phyloP scores from a whole-genome alignment of 2,888 invertebrate genomes.

The Tanytarsus gracilentus region DNA sequence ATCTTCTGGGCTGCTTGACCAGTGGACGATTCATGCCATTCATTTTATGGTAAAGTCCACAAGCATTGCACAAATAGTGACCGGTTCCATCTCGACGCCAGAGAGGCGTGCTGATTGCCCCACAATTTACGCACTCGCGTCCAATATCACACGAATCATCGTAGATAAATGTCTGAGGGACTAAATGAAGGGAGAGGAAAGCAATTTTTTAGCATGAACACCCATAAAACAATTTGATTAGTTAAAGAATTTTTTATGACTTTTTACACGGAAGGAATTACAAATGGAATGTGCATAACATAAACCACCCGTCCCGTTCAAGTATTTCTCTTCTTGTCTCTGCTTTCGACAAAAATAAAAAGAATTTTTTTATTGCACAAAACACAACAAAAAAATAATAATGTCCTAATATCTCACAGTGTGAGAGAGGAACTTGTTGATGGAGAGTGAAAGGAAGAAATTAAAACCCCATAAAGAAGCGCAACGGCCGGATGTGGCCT shows the following conservation, averaged over 20 bases:
- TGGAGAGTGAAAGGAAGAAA: too few relatives aligned
- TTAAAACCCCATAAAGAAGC: too few relatives aligned
- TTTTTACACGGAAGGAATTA: constrained; percentile 4
- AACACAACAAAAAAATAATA: constrained; percentile 5
- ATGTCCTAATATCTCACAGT: background rate
- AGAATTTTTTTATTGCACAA: too few relatives aligned
- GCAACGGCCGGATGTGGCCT: constrained; percentile 20
- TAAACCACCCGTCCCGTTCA: constrained; percentile 28
- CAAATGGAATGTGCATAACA: background rate
- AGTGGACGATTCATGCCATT: constrained; percentile 89
- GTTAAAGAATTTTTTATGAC: background rate
- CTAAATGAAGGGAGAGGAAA: constrained; percentile 4
- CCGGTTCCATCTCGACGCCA: constrained; percentile 99
- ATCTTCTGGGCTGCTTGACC: constrained; percentile 82
- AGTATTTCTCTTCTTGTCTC: constrained; percentile 5
- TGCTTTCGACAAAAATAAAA: constrained; percentile 1
- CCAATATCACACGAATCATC: constrained; percentile 62
- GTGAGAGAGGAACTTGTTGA: background rate
- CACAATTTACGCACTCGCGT: constrained; percentile 97
- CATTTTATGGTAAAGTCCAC: constrained; percentile 97
- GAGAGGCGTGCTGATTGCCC: constrained; percentile 91
- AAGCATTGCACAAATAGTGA: constrained; percentile 99
- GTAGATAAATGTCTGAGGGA: constrained; percentile 23
- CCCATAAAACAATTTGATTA: background rate
- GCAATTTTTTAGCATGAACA: background rate